These are phyloP conservation scores for Cecidostiba fungosa DNA, from an alignment of 2,888 invertebrate species.

Conservation along the genomic window DNA sequence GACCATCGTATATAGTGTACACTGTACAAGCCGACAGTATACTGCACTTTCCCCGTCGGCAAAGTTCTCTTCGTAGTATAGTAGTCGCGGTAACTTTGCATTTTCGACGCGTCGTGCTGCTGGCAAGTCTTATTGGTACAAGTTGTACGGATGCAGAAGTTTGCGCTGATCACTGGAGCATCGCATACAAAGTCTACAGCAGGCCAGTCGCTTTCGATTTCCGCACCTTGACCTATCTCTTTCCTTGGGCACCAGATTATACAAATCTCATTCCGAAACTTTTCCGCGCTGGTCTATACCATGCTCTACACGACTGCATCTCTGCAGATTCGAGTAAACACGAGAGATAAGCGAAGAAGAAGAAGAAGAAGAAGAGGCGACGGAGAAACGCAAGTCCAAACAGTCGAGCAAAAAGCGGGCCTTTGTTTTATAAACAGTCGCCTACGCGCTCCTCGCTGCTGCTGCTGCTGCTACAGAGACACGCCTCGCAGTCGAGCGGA, in stretches of 20 bases:
- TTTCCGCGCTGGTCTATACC: no score
- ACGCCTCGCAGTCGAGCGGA: neutral
- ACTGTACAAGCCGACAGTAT: no score
- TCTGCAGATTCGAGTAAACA: neutral
- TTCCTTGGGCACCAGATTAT: neutral
- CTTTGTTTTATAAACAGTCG: constrained; percentile 58
- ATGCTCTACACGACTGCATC: no score
- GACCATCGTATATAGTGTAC: neutral
- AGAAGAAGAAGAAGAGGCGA: neutral
- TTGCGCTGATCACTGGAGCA: constrained; percentile 26
- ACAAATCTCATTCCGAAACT: neutral
- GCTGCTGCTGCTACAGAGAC: neutral
- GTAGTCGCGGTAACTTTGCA: constrained; percentile 23
- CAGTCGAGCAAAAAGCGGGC: constrained; percentile 21
- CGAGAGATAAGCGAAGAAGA: neutral
- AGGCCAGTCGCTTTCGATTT: constrained; percentile 49
- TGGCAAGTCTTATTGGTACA: constrained; percentile 13
- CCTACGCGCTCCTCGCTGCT: neutral
- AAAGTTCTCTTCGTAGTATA: no score
- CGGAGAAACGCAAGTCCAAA: constrained; percentile 39
- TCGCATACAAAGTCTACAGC: neutral
- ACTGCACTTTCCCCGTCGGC: no score
- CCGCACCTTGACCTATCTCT: constrained; percentile 45
- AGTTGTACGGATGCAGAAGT: constrained; percentile 8
- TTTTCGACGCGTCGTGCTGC: constrained; percentile 27